These are phyloP conservation scores for Limnephilus lunatus DNA, from an alignment of 2,888 invertebrate species.

Conservation along the genomic window DNA sequence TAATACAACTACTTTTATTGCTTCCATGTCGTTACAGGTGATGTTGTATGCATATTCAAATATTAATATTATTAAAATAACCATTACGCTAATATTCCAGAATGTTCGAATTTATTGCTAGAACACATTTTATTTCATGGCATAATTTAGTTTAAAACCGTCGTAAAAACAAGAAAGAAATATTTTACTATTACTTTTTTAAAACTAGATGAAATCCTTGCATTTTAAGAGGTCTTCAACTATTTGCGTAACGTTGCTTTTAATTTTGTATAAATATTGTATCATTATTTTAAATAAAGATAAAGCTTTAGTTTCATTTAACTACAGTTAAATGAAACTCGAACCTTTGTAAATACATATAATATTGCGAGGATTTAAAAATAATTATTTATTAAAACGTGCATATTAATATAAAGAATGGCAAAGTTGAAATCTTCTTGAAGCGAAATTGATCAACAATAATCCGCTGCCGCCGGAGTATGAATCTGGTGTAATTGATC, in stretches of 20 bases:
- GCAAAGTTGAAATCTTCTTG: not conserved
- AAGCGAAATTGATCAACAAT: not conserved
- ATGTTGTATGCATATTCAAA: not conserved
- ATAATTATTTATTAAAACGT: not conserved
- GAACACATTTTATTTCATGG: not conserved
- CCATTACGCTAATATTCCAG: not conserved
- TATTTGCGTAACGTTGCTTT: not conserved
- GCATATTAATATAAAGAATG: too few relatives aligned
- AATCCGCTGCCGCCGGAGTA: not conserved
- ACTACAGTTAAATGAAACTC: not conserved
- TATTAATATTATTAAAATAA: not conserved
- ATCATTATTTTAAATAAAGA: not conserved
- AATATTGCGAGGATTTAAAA: too few relatives aligned
- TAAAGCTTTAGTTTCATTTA: not conserved
- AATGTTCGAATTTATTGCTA: not conserved
- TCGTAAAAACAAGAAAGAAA: not conserved
- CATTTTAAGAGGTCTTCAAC: not conserved
- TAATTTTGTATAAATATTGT: not conserved
- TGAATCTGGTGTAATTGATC: not conserved
- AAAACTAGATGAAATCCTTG: not conserved
- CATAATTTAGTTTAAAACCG: not conserved
- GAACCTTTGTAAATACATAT: not conserved
- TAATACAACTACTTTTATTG: not conserved
- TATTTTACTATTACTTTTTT: not conserved
- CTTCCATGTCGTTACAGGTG: not conserved